Evolutionary conservation across 2,888 invertebrate species (phyloP).

Genomic region (Operophtera brumata): DNA sequence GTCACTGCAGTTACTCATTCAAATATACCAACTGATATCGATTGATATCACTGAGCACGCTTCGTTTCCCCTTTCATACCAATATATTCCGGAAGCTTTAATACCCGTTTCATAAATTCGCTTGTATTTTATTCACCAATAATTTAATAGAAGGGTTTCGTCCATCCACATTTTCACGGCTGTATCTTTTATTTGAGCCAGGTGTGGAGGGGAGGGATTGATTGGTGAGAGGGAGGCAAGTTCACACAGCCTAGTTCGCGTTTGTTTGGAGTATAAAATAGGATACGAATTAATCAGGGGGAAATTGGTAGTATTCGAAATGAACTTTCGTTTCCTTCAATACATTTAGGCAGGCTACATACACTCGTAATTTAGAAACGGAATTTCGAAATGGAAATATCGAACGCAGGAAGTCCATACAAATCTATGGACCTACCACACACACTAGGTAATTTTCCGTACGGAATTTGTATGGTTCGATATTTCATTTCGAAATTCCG

Average conservation of each 20-base stretch:
- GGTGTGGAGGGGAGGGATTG: conserved; percentile 12
- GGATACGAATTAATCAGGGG: too few species aligned
- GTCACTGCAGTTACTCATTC: conserved; percentile 2
- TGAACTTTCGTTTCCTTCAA: too few species aligned
- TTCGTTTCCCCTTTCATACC: conserved; percentile 16
- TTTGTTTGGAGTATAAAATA: neutral
- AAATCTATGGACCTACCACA: too few species aligned
- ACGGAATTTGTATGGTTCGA: too few species aligned
- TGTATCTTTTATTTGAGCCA: conserved; percentile 17
- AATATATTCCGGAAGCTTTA: conserved; percentile 23
- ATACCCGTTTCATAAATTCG: conserved; percentile 24
- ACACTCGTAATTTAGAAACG: too few species aligned
- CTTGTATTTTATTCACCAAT: conserved; percentile 26
- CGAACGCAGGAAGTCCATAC: too few species aligned
- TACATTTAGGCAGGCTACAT: too few species aligned
- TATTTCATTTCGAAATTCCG: too few species aligned
- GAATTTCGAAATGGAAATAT: too few species aligned
- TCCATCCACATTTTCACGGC: conserved; percentile 17
- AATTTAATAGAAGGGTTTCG: conserved; percentile 22
- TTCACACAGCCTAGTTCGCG: neutral
- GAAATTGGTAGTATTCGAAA: too few species aligned
- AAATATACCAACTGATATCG: conserved; percentile 19
- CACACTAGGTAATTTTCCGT: too few species aligned
- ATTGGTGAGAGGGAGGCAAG: conserved; percentile 7
- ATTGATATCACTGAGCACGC: conserved; percentile 17